Base-by-base conservation (phyloP, 2,888 invertebrate genomes). In the Nomada ferruginata region DNA sequence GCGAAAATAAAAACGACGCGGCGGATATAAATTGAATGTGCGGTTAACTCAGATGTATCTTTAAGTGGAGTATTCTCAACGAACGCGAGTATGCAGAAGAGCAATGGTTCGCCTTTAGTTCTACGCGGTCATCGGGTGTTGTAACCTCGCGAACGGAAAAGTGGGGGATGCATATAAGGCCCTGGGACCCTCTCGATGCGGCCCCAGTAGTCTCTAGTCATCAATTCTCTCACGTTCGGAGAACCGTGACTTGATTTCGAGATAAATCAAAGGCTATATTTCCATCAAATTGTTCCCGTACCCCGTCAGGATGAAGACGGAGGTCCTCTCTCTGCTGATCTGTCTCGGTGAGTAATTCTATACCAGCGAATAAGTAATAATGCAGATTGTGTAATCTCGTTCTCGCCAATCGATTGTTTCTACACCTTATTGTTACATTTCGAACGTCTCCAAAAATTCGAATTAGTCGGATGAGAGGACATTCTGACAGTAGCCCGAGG, bases 81-180 rank as follows among this genome's bases (percentile, higher is more conserved):
- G 47, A 55, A 52, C 52, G 52, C 77, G 57, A 55, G 78, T 82
- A 78, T 70, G 89, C 88, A 87, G 87, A 87, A 86, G 87, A 89
- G 87, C 83, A 88, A 84, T 73, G 79, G 84, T 84, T 90, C 88
- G 86, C 88, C 82, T 87, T 87, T 86, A 78, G 81, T 75, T 84
- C 82, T 87, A 87, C 78, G 78, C 81, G 85, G 71, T 81, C 77
- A 75, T 76, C 74, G 80, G 77, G 87, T 89, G 89, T 89, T 88
- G 88, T 86, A 88, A 88, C 82, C 79, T 82, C 82, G 79, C 50
- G 74, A 72, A 75, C 76, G 81, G 78, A 79, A 90, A 91, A 93
- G 92, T 91, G 92, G 92, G 93, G 92, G 93, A 89, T 88, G 89
- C 92, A 93, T 93, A 93, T 93, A 94, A 94, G 92, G 90, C 92